Evolutionary conservation across 2,888 invertebrate genomes (phyloP).

Genomic region (Polietes domitor): DNA sequence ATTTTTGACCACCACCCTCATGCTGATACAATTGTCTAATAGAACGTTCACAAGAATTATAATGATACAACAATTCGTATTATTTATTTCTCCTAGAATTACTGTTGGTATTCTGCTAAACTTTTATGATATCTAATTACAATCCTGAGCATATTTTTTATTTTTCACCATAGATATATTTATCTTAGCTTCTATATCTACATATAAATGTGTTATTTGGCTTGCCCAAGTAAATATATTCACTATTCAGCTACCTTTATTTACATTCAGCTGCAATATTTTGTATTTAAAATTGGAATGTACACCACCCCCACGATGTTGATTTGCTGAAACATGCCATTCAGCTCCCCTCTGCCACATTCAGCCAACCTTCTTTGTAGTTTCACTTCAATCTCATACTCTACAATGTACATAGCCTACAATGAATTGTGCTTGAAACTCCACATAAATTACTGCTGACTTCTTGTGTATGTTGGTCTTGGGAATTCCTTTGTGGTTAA

Average conservation of each 20-base stretch:
- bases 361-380: not conserved
- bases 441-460: not conserved
- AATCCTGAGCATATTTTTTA: too few relatives aligned
- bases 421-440: not conserved
- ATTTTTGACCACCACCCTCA: too few relatives aligned
- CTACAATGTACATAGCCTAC: not conserved
- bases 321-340: not conserved
- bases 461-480: not conserved
- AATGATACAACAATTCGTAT: too few relatives aligned
- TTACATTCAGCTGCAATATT: not conserved
- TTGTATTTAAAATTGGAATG: not conserved
- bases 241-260: not conserved
- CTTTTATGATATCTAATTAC: too few relatives aligned
- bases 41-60: too few relatives aligned
- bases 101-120: too few relatives aligned
- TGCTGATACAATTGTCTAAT: too few relatives aligned
- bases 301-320: not conserved
- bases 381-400: not conserved
- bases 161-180: too few relatives aligned
- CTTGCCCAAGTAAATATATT: too few relatives aligned
- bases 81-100: too few relatives aligned
- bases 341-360: not conserved
- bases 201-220: too few relatives aligned
- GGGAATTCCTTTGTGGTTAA: not conserved
- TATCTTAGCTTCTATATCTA: too few relatives aligned